phyloP scores from a whole-genome alignment of 2,797 vertebrate genomes.

The Echiichthys vipera region DNA sequence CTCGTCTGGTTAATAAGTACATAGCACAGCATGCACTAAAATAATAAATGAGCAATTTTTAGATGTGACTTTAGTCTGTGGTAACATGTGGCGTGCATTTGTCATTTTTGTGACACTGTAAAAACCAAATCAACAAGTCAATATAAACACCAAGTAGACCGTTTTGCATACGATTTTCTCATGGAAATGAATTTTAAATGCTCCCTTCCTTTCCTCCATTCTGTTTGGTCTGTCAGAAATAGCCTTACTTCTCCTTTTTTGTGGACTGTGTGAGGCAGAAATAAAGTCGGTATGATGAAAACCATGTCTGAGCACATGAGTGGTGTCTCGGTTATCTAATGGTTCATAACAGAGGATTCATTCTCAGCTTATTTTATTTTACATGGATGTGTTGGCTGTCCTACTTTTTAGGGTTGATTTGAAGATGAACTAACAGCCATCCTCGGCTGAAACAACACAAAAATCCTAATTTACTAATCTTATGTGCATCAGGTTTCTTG shows the following conservation, averaged over 20 bases:
- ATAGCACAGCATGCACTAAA: conserved; percentile 21
- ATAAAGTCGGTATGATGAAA: conserved; percentile 57
- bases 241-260: conserved; percentile 57
- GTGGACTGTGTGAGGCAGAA: conserved; percentile 42
- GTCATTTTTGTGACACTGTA: conserved; percentile 11
- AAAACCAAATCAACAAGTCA: neutral
- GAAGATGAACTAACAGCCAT: conserved; percentile 20
- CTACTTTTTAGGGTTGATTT: conserved; percentile 30
- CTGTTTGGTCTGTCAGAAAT: conserved; percentile 36
- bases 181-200: neutral
- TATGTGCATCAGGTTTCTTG: conserved; percentile 20
- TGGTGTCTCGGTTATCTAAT: conserved; percentile 55
- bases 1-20: conserved; percentile 41
- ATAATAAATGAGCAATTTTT: conserved; percentile 36
- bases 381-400: conserved; percentile 32
- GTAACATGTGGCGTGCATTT: neutral
- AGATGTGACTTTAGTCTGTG: conserved; percentile 1
- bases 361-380: conserved; percentile 44
- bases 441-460: neutral
- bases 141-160: neutral
- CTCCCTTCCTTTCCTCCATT: neutral
- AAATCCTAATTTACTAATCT: conserved; percentile 6
- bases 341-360: conserved; percentile 55
- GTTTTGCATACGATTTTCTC: neutral
- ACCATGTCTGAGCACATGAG: conserved; percentile 65